These are phyloP conservation scores for Centrocercus urophasianus DNA, from an alignment of 2,113 vertebrate species.

Conservation along the genomic window DNA sequence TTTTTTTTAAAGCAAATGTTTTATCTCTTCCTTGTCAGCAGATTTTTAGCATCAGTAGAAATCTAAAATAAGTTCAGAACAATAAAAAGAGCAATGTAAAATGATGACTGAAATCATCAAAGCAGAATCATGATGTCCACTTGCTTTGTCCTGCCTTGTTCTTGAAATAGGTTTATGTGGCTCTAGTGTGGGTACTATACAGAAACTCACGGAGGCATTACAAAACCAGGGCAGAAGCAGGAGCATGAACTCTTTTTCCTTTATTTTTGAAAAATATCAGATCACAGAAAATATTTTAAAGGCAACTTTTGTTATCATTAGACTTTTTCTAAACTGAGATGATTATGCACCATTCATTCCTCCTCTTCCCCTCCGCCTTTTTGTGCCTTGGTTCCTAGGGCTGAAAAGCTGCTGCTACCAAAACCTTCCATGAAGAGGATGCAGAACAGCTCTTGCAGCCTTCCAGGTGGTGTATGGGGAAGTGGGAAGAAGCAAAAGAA, in stretches of 20 bases:
- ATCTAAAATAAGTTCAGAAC: background rate
- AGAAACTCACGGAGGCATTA: background rate
- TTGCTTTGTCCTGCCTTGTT: background rate
- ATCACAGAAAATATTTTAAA: background rate
- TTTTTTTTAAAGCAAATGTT: background rate
- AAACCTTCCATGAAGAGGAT: background rate
- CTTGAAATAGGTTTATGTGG: background rate
- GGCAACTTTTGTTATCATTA: background rate
- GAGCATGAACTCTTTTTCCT: background rate
- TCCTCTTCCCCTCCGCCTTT: background rate
- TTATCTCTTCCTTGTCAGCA: background rate
- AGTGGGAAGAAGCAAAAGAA: background rate
- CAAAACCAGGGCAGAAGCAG: background rate
- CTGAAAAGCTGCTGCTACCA: background rate
- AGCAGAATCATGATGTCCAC: background rate
- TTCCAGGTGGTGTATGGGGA: background rate
- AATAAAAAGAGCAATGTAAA: background rate
- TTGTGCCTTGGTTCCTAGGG: background rate
- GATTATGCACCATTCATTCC: background rate
- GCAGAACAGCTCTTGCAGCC: background rate
- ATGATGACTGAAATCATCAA: background rate
- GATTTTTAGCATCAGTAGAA: background rate
- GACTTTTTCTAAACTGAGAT: background rate
- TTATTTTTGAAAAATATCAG: background rate
- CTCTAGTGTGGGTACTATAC: fast-evolving